Percentiles rank a stretch among this genome's conserved stretches.
Conservation (phyloP, 1,140 invertebrate genomes). For the Teleopsis dalmanni region DNA sequence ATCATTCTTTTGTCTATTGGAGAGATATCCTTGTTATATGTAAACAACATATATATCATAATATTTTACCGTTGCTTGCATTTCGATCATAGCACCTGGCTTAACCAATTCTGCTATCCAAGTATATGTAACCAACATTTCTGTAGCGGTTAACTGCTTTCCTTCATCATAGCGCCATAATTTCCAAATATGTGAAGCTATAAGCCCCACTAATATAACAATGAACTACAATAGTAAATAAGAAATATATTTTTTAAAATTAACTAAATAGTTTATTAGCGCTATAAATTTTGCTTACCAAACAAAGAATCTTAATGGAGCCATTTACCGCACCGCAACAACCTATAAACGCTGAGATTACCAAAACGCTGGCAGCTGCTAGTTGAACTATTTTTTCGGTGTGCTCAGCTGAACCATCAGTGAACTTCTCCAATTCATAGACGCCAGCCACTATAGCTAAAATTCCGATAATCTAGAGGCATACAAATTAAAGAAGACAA, state of each 20-base stretch:
- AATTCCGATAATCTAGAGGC: constrained; percentile 21
- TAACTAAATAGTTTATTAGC: neutral
- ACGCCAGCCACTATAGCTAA: constrained; percentile 27
- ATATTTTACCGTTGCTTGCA: constrained; percentile 22
- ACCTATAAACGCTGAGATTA: constrained; percentile 28
- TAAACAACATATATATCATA: no score
- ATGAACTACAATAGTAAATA: constrained; percentile 19
- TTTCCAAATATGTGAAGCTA: constrained; percentile 27
- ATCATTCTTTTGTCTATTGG: no score
- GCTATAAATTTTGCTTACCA: constrained; percentile 16
- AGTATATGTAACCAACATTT: constrained; percentile 23
- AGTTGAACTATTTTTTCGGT: constrained; percentile 28
- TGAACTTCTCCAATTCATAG: constrained; percentile 25
- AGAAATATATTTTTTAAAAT: neutral
- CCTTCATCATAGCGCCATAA: constrained; percentile 29
- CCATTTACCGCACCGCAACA: constrained; percentile 31
- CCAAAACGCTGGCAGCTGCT: constrained; percentile 19
- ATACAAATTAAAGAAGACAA: neutral
- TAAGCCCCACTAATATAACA: constrained; percentile 20
- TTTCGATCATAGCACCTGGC: constrained; percentile 26
- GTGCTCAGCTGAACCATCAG: constrained; percentile 25
- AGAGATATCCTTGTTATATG: no score
- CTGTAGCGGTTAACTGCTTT: constrained; percentile 21
- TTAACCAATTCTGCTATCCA: constrained; percentile 31
- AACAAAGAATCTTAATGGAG: constrained; percentile 31